Evolutionary conservation across 2,113 vertebrate genomes (phyloP).

Genomic region (Daubentonia madagascariensis): DNA sequence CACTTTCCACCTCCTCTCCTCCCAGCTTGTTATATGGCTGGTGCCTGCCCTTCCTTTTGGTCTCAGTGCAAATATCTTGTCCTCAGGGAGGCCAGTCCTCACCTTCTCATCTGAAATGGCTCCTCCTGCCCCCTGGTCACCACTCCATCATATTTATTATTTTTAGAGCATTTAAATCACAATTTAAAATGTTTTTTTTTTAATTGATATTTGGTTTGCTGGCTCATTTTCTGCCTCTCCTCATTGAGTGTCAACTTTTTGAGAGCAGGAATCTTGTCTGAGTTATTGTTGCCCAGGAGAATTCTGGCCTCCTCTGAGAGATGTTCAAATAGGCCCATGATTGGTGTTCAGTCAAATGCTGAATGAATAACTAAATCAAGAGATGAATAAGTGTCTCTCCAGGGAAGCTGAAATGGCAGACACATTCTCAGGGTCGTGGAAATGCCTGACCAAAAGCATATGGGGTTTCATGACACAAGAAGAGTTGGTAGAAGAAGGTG

Average conservation of each 20-base stretch:
- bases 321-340: too few relatives aligned
- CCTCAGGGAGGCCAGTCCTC: neutral
- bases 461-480: neutral
- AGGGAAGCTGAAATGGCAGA: neutral
- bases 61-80: neutral
- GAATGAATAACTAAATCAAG: neutral
- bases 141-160: too few relatives aligned
- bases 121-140: neutral
- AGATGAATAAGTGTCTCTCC: neutral
- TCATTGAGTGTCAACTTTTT: neutral
- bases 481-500: neutral
- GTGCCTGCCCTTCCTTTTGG: neutral
- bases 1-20: accelerated
- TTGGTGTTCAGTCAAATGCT: neutral
- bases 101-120: neutral
- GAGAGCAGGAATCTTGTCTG: neutral
- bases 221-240: neutral
- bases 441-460: too few relatives aligned
- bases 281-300: neutral
- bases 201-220: neutral
- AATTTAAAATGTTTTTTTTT: neutral
- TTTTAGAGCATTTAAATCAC: neutral
- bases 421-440: neutral
- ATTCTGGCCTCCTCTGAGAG: neutral
- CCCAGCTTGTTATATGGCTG: neutral